Conservation (phyloP, 2,113 vertebrate species). For the Setophaga coronata region DNA sequence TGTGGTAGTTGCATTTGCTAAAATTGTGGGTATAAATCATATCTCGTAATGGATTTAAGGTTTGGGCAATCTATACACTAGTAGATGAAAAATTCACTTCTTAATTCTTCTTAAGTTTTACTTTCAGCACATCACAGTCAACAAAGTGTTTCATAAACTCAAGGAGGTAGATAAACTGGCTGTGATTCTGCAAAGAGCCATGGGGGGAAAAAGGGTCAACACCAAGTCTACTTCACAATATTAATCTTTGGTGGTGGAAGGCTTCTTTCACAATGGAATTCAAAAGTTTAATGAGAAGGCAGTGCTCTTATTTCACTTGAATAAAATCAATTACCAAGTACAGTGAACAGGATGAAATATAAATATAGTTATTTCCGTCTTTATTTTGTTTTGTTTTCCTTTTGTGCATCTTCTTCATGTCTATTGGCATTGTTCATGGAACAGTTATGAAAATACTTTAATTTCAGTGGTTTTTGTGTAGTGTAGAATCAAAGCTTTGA, state of each 20-base stretch:
- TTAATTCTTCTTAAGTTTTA: background rate
- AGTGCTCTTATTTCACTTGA: background rate
- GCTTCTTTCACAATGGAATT: background rate
- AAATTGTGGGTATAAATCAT: background rate
- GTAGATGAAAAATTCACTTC: background rate
- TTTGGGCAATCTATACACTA: background rate
- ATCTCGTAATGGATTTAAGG: fast-evolving
- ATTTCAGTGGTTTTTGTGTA: background rate
- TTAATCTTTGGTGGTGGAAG: background rate
- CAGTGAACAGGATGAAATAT: background rate
- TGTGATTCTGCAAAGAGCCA: background rate
- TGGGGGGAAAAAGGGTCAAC: background rate
- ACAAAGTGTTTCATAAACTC: background rate
- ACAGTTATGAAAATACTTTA: background rate
- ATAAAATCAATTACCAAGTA: background rate
- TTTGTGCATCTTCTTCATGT: fast-evolving
- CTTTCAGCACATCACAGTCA: background rate
- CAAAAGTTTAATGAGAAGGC: background rate
- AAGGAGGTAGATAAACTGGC: background rate
- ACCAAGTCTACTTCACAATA: background rate
- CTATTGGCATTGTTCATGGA: background rate
- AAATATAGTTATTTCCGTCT: background rate
- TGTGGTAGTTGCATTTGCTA: background rate
- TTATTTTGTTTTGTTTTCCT: background rate
- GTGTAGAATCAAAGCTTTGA: background rate